Evolutionary conservation across 1,140 invertebrate species (phyloP), one percentile per base, ranked within the genome.

Genomic region (Neomicropteryx cornuta): DNA sequence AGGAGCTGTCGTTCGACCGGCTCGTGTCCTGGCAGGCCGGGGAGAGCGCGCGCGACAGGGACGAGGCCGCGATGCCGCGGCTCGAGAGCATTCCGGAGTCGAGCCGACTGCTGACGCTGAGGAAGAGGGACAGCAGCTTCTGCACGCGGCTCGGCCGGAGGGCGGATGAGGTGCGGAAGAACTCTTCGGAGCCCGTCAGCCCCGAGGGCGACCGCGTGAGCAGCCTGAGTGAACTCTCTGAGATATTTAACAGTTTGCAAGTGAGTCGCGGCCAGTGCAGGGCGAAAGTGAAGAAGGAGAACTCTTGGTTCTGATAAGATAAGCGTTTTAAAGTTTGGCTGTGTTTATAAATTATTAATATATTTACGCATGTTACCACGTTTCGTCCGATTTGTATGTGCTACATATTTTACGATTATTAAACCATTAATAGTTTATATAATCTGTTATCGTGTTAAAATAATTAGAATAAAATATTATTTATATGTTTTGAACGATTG

Each of bases 271-370:
- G 58, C 8, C 45, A 55, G 18, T 50, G 56, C 23, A 50, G 57
- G 42, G 58, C 62, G 13, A 60, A 46, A 42, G 52, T 61, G 47
- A 61, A 62, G 45, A 62, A 62, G 33, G 62, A 65, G 44, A 65
- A 65, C 44, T 62, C 56, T 50, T 65, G 62, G 62, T 65, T 65
- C 46, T 64, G 49, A 49, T 31, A 13, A n/a, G n/a, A n/a, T n/a
- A n/a, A n/a, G n/a, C n/a, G n/a, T n/a, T n/a, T n/a, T n/a, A n/a
- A n/a, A n/a, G n/a, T n/a, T n/a, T n/a, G n/a, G n/a, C n/a, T n/a
- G n/a, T n/a, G n/a, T n/a, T n/a, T n/a, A n/a, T n/a, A n/a, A n/a
- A n/a, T n/a, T n/a, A n/a, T n/a, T n/a, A n/a, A n/a, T n/a, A n/a
- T n/a, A n/a, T n/a, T n/a, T n/a, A n/a, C n/a, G n/a, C n/a, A n/a